Conservation (phyloP, 2,888 invertebrate genomes). For the Sturmia bella region DNA sequence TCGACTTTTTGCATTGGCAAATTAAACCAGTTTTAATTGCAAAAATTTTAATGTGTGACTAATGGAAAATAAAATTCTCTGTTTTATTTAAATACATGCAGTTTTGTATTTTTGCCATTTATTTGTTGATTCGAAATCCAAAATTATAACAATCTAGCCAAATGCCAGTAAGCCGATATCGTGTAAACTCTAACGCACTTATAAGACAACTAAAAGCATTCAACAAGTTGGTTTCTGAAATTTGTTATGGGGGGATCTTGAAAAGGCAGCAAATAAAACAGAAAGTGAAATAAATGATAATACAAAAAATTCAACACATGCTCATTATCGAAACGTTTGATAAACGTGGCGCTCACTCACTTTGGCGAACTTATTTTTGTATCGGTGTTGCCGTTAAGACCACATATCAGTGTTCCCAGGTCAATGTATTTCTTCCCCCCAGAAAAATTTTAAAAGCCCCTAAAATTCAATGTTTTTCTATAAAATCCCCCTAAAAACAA, state of each 20-base stretch:
- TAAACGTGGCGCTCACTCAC: conserved; percentile 41
- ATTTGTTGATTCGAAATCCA: conserved; percentile 36
- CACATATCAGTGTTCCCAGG: too few species aligned
- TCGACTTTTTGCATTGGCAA: conserved; percentile 13
- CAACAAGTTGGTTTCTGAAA: conserved; percentile 52
- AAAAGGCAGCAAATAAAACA: conserved; percentile 50
- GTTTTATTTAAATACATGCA: conserved; percentile 6
- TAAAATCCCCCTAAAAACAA: too few species aligned
- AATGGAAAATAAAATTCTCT: conserved; percentile 10
- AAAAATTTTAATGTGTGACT: background rate
- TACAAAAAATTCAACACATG: conserved; percentile 40
- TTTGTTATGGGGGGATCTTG: conserved; percentile 59
- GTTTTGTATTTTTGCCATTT: conserved; percentile 11
- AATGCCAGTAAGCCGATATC: conserved; percentile 50
- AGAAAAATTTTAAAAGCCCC: background rate
- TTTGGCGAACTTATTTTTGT: conserved; percentile 31
- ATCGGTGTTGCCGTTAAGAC: conserved; percentile 5
- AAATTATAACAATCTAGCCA: conserved; percentile 37
- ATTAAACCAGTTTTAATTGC: conserved; percentile 57
- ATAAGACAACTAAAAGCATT: conserved; percentile 64
- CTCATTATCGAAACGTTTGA: conserved; percentile 18
- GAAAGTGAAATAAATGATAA: conserved; percentile 50
- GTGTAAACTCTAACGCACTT: conserved; percentile 66
- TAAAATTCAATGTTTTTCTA: too few species aligned
- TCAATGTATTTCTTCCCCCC: background rate